Evolutionary conservation across 2,797 vertebrate genomes (phyloP), one percentile per base, ranked within the genome.

Genomic region (Fistularia tabacaria): DNA sequence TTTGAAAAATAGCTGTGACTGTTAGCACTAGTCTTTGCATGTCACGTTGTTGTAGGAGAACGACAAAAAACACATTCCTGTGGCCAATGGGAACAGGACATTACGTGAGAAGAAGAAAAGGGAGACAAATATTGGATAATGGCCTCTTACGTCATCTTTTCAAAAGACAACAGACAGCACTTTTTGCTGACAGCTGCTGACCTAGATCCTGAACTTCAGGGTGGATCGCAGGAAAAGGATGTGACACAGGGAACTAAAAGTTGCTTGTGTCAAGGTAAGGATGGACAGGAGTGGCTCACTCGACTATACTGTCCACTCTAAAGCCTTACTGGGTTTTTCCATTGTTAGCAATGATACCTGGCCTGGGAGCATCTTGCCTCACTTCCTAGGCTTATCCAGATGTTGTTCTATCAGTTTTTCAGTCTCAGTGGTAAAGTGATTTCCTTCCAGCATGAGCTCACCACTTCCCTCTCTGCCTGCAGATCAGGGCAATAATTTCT

Each of bases 381-480:
- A 42, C 66, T 85, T 87, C 83, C 85, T 59, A 37, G 68, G 14
- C 72, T 64, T 9, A 52, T 68, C 80, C 87, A 90, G 87, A 88
- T 90, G 87, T 87, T 83, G 64, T 67, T 65, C 71, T 54, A 25
- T 74, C 65, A 52, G 51, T 71, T 54, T 72, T 37, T 58, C 12
- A 15, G 15, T 63, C 64, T 76, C 65, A 78, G 51, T 61, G 54
- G 76, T 62, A 66, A 66, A 81, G 65, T n/a, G 63, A 76, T 77
- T 84, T 88, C 84, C 87, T 79, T 74, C 51, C 56, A 59, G 65
- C 54, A 87, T 88, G 84, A 89, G 84, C 79, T 90, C 84, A 90
- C 52, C 49, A 14, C 72, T 84, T 68, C 75, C 77, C 53, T 63
- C 77, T 66, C 44, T 49, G 76, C 62, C 69, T 73, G 77, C 67